Evolutionary conservation across 2,797 vertebrate genomes (phyloP).

Genomic region (Phoxinus dragarum): DNA sequence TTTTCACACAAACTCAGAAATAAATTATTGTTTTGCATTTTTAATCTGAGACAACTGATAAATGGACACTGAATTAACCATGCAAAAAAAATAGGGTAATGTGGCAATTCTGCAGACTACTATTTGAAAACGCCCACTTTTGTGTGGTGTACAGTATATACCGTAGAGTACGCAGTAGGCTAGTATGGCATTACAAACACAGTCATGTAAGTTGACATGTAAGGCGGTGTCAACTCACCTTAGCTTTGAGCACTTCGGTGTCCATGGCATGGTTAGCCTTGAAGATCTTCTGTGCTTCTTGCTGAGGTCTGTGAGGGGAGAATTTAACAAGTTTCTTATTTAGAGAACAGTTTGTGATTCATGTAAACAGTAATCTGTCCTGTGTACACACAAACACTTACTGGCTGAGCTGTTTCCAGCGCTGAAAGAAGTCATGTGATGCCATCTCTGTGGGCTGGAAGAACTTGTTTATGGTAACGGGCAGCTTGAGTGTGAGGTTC

Average conservation of each 20-base stretch:
- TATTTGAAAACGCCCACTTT: not conserved
- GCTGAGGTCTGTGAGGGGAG: slow-evolving; percentile 81
- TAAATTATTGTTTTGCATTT: too few relatives aligned
- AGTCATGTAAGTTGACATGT: not conserved
- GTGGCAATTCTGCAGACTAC: not conserved
- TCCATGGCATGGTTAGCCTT: slow-evolving; percentile 92
- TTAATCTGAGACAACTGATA: not conserved
- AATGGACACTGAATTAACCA: not conserved
- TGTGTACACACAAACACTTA: slow-evolving; percentile 67
- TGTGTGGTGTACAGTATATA: not conserved
- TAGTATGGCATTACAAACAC: not conserved
- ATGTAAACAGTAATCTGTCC: not conserved
- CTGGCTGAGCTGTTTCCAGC: slow-evolving; percentile 95
- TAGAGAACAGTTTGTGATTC: not conserved
- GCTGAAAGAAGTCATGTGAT: slow-evolving; percentile 92
- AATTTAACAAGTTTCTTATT: slow-evolving; percentile 6
- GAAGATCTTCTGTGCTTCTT: slow-evolving; percentile 95
- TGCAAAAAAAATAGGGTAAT: too few relatives aligned
- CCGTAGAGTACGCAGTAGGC: not conserved
- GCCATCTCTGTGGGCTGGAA: slow-evolving; percentile 94
- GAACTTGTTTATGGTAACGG: slow-evolving; percentile 94
- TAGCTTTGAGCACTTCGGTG: slow-evolving; percentile 90
- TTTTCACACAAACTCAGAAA: not conserved
- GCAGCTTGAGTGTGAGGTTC: slow-evolving; percentile 89
- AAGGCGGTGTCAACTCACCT: slow-evolving; percentile 72